Base-by-base conservation (phyloP, 2,797 vertebrate genomes). In the Phalanger gymnotis region DNA sequence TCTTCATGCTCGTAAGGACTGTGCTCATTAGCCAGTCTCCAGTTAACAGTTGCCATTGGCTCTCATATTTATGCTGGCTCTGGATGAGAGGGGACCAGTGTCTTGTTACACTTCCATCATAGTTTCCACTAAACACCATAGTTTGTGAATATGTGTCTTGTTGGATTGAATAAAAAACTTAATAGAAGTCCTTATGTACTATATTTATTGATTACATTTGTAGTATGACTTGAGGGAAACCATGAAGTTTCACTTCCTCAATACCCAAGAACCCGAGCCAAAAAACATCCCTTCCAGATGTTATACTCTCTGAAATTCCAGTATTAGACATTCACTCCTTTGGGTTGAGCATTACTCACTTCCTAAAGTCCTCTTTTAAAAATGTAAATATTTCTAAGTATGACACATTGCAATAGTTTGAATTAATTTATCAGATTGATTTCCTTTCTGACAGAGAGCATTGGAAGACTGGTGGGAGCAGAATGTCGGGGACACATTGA, bases 61-160 rank as follows among this genome's bases (percentile, higher is more conserved):
- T 40, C 61, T 40, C 34, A 6, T 73, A n/a, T 73, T 73, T n/a
- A 40, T 19, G 5, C 34, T 40, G 34, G 34, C 34, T 73, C 34
- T 73, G 34, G 34, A n/a, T 73, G 61, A 66, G 34, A 40, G 34
- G 14, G 61, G 34, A n/a, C 34, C 16, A n/a, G 34, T 19, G 1
- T 73, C 34, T 73, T 73, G 13, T 12, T 90, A 53, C 66, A 95
- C 19, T 55, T 73, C 12, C 6, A 53, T 53, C 55, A 22, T 90
- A 94, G 55, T 95, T n/a, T 73, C 61, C 61, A 73, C 61, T 66
- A 19, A 66, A 94, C 40, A 31, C 93, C 91, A n/a, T 92, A 53
- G 34, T 91, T 55, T 91, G 55, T 90, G 47, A 73, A 5, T 51
- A 55, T 53, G 7, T 66, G 14, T 19, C 90, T 66, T 94, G 66